Base-by-base conservation (phyloP, 2,888 invertebrate genomes). In the Melanotus villosus region DNA sequence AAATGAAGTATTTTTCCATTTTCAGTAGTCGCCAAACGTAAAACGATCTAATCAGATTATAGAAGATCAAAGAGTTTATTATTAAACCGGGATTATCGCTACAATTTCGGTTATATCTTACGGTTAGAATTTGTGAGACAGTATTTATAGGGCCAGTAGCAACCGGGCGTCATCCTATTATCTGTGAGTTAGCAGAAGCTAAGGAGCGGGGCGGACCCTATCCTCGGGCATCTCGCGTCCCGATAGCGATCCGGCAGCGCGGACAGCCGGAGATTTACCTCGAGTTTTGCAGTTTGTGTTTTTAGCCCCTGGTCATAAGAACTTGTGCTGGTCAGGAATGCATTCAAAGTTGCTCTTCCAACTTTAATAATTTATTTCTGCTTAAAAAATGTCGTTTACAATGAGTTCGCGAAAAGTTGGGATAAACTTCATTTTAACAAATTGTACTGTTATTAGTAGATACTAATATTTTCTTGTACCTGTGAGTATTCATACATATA, bases 11-110 rank as follows among this genome's bases (percentile, higher is more conserved):
- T 41, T 64, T 57, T 30, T 50, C 54, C 18, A 43, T 62, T 43
- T 67, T 67, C 50, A 26, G 47, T 30, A 19, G 21, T 26, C n/a
- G 10, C 7, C 26, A 30, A 43, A 10, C 19, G 26, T 16, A 12
- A 12, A 50, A 14, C 14, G 63, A 69, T 68, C 74, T 81, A 81
- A 83, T 82, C 81, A 81, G 82, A 83, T 82, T 82, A 82, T 78
- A 77, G 81, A 77, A 80, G 77, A 76, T 76, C 77, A 78, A 79
- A 76, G 79, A 80, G 78, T 80, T 81, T 81, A 81, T 83, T 82
- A 82, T 82, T 81, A 80, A 80, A 81, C 80, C 71, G 70, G 79
- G 81, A 81, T 83, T 82, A 82, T 80, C 80, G 77, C 75, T 73
- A 73, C 75, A 77, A 75, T 79, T 77, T 75, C 65, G 67, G 69